Evolutionary conservation across 2,113 vertebrate species (phyloP), one percentile per base, ranked within the genome.

Genomic region (Tetrax tetrax): DNA sequence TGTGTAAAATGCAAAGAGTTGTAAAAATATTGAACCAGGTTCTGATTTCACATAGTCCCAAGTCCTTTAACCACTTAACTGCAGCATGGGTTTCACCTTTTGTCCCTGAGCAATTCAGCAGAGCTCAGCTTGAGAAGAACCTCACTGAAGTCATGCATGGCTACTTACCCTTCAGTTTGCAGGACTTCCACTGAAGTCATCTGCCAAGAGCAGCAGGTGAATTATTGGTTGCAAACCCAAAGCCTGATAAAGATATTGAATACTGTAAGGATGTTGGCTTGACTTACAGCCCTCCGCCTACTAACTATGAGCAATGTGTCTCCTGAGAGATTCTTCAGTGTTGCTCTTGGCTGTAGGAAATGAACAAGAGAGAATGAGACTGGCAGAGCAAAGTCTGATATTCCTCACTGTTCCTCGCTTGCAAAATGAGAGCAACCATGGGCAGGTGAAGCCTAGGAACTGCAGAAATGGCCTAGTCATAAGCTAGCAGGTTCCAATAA

Each of bases 11-110:
- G 12, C 41, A 56, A 92, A 45, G 66, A 70, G 14, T 51, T 96
- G 89, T 92, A 84, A 95, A 96, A 97, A 96, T 93, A 91, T 85
- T 96, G 92, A 93, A 80, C n/a, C 9, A 25, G 3, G 4, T 87
- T 84, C 89, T 91, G 83, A 85, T 54, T 74, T 51, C 50, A 79
- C 50, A 37, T 41, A 78, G 69, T 71, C 57, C 53, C 17, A 53
- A 51, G 69, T 68, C 61, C 76, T 84, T 68, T 57, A 94, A 65
- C n/a, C 29, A 82, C 25, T 90, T 83, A 60, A 50, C 45, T n/a
- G 60, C 85, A 90, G 61, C 45, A 68, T 3, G 3, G 87, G 12
- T 50, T 83, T 87, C 29, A 38, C 79, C 41, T 66, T 45, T 37
- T 20, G 19, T 10, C 33, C 61, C 8, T 47, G 60, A 92, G 31